phyloP scores from a whole-genome alignment of 2,888 invertebrate genomes.

The Hyppa rectilinea region DNA sequence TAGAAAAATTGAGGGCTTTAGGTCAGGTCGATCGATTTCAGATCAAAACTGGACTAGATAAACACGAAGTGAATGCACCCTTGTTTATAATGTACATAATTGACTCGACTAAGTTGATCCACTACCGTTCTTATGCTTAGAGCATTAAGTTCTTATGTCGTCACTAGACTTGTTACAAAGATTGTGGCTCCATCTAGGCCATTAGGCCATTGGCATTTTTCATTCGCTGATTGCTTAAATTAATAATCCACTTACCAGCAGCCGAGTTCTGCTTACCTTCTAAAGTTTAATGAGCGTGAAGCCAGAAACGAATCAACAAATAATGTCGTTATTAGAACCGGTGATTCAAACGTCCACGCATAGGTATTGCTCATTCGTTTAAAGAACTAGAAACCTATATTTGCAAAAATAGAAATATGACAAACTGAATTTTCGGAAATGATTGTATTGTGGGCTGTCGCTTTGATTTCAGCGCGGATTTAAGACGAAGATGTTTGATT shows the following conservation, averaged over 20 bases:
- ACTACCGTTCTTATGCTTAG: neutral
- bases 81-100: neutral
- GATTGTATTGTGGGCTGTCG: neutral
- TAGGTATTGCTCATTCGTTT: slow-evolving; percentile 40
- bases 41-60: neutral
- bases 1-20: slow-evolving; percentile 7
- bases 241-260: slow-evolving; percentile 1
- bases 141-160: neutral
- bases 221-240: neutral
- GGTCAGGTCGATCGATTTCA: slow-evolving; percentile 2
- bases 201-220: neutral
- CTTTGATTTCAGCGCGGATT: neutral
- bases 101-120: neutral
- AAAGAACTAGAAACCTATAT: slow-evolving; percentile 56
- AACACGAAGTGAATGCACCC: neutral
- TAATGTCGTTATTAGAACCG: slow-evolving; percentile 33
- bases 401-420: slow-evolving; percentile 54
- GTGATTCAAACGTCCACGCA: slow-evolving; percentile 46
- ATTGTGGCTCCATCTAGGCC: neutral
- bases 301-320: slow-evolving; percentile 38
- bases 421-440: slow-evolving; percentile 38
- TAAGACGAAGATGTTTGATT: neutral
- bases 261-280: slow-evolving; percentile 11
- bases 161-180: neutral
- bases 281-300: slow-evolving; percentile 28